A percentile compares a stretch with the other conserved stretches of the same genome.
phyloP scores from a whole-genome alignment of 53 echinoderm and acorn worm species.

The Luidia sarsii region DNA sequence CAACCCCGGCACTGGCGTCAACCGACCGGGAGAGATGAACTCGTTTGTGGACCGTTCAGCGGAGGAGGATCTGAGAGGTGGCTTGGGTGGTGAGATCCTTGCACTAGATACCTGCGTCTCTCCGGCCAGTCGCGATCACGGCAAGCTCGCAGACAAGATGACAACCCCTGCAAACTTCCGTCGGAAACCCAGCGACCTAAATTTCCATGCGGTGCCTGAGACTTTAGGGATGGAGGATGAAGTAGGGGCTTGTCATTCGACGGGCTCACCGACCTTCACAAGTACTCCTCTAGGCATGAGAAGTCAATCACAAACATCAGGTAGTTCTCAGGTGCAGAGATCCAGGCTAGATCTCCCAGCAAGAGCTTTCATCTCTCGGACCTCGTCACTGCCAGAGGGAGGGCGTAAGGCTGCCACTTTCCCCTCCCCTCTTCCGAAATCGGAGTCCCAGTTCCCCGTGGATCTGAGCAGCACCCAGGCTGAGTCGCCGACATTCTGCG shows the following conservation, averaged over 20 bases:
- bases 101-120: conserved; percentile 39
- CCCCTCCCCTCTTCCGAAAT: conserved; percentile 37
- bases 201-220: conserved; percentile 15
- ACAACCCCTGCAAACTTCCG: no score
- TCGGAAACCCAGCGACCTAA: no score
- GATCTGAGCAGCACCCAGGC: conserved; percentile 68
- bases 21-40: not conserved
- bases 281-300: conserved; percentile 32
- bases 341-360: not conserved
- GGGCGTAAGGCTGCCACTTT: not conserved
- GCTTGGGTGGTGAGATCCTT: not conserved
- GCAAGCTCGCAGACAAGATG: no score
- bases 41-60: not conserved
- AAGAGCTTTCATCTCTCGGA: not conserved
- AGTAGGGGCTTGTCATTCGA: not conserved
- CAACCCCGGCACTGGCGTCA: no score
- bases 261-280: conserved; percentile 24
- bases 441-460: conserved; percentile 64
- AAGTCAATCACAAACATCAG: not conserved
- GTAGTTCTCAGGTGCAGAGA: not conserved
- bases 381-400: not conserved
- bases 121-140: conserved; percentile 5
- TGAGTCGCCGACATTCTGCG: conserved; percentile 78
- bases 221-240: conserved; percentile 11
- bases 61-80: not conserved